These are phyloP conservation scores for Drosophila leonis DNA, from an alignment of 2,888 invertebrate genomes.

Conservation along the genomic window DNA sequence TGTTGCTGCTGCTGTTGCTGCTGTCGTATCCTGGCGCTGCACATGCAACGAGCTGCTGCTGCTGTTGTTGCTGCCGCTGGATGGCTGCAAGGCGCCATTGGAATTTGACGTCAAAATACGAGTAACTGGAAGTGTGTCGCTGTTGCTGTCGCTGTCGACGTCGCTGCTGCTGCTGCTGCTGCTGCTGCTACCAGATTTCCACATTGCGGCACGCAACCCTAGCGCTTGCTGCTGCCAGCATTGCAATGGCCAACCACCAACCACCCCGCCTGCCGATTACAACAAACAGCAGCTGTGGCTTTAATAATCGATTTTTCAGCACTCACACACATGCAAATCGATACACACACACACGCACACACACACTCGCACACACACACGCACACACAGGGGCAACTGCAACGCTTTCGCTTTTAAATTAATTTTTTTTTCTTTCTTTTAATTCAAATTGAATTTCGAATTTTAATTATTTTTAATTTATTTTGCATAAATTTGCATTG, in stretches of 20 bases:
- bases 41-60: slow-evolving; percentile 62
- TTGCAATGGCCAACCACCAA: slow-evolving; percentile 57
- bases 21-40: slow-evolving; percentile 66
- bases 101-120: slow-evolving; percentile 77
- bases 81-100: slow-evolving; percentile 75
- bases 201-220: slow-evolving; percentile 77
- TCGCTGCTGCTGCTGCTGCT: slow-evolving; percentile 12
- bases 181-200: slow-evolving; percentile 55
- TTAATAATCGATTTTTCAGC: slow-evolving; percentile 80
- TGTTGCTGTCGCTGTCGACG: slow-evolving; percentile 32
- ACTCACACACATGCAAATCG: slow-evolving; percentile 57
- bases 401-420: slow-evolving; percentile 59
- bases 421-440: not conserved
- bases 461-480: not conserved
- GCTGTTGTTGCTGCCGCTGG: slow-evolving; percentile 51
- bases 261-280: slow-evolving; percentile 41
- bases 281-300: slow-evolving; percentile 72
- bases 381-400: slow-evolving; percentile 37
- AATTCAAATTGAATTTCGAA: not conserved
- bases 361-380: slow-evolving; percentile 30
- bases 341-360: slow-evolving; percentile 34
- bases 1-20: slow-evolving; percentile 38
- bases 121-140: slow-evolving; percentile 80
- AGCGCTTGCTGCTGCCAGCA: slow-evolving; percentile 41
- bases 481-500: not conserved